Evolutionary conservation across 2,113 vertebrate genomes (phyloP).

Genomic region (Chiloscyllium plagiosum): DNA sequence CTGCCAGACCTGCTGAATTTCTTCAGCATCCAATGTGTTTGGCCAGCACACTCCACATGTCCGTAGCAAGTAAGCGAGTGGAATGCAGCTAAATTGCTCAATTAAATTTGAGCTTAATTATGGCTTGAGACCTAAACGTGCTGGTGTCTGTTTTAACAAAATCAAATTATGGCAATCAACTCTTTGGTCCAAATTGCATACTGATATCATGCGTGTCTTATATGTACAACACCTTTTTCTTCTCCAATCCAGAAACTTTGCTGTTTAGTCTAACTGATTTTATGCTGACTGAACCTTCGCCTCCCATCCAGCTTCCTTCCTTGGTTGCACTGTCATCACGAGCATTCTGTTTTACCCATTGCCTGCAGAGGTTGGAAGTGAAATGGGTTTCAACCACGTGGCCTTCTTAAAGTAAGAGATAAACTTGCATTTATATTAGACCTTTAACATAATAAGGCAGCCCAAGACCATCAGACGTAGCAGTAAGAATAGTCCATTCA

Average conservation of each 20-base stretch:
- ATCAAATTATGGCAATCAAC: background rate
- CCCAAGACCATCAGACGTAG: no score
- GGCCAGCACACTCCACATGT: background rate
- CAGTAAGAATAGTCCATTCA: no score
- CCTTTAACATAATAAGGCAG: no score
- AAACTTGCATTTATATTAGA: no score
- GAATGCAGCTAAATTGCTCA: background rate
- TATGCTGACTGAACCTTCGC: background rate
- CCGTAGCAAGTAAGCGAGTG: background rate
- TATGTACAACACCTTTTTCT: background rate
- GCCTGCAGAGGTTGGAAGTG: background rate
- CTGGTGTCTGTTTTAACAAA: background rate
- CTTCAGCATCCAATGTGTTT: no score
- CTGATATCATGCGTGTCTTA: background rate
- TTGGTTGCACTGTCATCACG: background rate
- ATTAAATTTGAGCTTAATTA: background rate
- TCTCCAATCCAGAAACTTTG: background rate
- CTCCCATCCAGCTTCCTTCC: no score
- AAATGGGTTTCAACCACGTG: background rate
- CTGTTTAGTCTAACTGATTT: background rate
- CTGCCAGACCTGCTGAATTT: no score
- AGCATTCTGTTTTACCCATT: background rate
- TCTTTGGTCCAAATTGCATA: background rate
- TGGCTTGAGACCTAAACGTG: background rate
- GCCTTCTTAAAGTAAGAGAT: background rate